Evolutionary conservation across 53 echinoderm and acorn worm species (phyloP), one percentile per base, ranked within the genome.

Genomic region (Apostichopus leukothele): DNA sequence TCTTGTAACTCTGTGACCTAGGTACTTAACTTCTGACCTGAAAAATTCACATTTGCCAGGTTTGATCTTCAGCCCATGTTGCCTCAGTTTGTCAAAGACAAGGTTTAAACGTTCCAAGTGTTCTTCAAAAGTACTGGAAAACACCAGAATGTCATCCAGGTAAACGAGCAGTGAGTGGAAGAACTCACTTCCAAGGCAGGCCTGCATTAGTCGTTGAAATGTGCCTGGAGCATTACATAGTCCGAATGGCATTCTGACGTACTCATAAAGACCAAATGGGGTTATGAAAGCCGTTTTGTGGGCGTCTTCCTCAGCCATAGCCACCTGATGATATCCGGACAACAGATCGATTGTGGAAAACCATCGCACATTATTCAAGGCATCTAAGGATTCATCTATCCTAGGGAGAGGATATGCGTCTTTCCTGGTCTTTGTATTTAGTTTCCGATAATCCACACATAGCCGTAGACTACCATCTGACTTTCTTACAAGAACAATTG

Each of bases 1-100:
- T 22, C 73, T 20, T 19, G 86, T 73, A 51, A 84, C 51, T 51
- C 22, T 6, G 73, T 86, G 86, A 23, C 86, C 86, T 5, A 86
- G 53, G 4, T n/a, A n/a, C n/a, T n/a, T n/a, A n/a, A n/a, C n/a
- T n/a, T n/a, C n/a, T n/a, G n/a, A n/a, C n/a, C n/a, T 86, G 88
- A 91, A 88, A 74, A 88, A 88, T 5, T 74, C 66, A 9, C 91
- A 88, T 71, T 92, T 92, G 5, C 6, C n/a, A 9, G 86, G 86
- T 53, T 93, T 93, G 20, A 93, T 54, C 80, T 91, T 93, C 67
- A 90, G 63, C 3, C 91, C 93, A 87, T 89, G 75, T 6, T 89
- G 51, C 25, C 79, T 86, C 22, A 91, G 89, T 23, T 89, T 14
- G 4, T 78, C 51, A 63, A 93, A 89, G 2, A 93, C 89, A 14